Conservation (phyloP, 2,888 invertebrate genomes). For the Galerucella calmariensis region DNA sequence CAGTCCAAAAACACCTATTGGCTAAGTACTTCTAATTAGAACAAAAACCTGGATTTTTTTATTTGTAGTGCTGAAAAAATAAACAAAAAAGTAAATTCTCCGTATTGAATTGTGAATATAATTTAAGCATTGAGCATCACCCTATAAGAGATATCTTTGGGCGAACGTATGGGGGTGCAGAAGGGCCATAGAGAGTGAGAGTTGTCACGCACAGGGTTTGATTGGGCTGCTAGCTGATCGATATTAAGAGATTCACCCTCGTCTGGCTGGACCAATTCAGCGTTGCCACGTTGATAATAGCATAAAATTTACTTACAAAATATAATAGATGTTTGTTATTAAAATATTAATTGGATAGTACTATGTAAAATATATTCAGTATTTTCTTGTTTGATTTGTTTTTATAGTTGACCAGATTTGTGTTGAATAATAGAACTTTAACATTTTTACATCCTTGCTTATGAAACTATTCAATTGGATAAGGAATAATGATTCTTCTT, state of each 20-base stretch:
- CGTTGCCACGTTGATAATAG: slow-evolving; percentile 31
- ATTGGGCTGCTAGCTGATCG: slow-evolving; percentile 65
- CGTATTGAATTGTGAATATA: background rate
- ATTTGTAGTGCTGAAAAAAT: too few species aligned
- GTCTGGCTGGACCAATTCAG: slow-evolving; percentile 55
- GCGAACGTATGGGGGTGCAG: slow-evolving; percentile 48
- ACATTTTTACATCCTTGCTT: too few species aligned
- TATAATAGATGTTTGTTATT: background rate
- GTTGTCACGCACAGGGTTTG: slow-evolving; percentile 66
- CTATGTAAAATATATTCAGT: too few species aligned
- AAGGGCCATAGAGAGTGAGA: slow-evolving; percentile 61
- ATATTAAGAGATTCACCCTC: slow-evolving; percentile 64
- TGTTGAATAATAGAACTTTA: too few species aligned
- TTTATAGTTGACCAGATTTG: too few species aligned
- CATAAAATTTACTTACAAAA: slow-evolving; percentile 11
- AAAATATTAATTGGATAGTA: too few species aligned
- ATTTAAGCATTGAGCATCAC: slow-evolving; percentile 20
- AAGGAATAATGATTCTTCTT: too few species aligned
- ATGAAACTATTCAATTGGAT: too few species aligned
- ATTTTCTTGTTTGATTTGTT: too few species aligned
- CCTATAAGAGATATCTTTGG: slow-evolving; percentile 37
- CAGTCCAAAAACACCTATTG: too few species aligned
- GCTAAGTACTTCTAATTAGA: too few species aligned
- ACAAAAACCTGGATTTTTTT: too few species aligned
- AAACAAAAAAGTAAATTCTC: background rate